These are phyloP conservation scores for Pogonomyrmex barbatus DNA, from an alignment of 1,140 invertebrate species.

Conservation along the genomic window DNA sequence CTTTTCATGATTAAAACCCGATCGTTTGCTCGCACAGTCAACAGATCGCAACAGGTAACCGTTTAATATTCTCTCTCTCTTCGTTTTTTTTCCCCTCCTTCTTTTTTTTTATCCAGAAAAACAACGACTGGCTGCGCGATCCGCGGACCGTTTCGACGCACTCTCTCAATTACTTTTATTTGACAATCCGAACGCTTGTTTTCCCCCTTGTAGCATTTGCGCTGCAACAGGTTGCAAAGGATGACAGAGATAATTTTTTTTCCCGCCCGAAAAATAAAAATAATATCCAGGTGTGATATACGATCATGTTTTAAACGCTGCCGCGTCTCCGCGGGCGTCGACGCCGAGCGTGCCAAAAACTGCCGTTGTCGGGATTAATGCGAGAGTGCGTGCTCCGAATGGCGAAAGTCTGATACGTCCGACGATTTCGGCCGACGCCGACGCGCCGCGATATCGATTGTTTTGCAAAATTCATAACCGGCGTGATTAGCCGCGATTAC, in stretches of 20 bases:
- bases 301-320: slow-evolving; percentile 53
- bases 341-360: slow-evolving; percentile 8
- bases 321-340: slow-evolving; percentile 25
- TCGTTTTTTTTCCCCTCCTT: not conserved
- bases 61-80: slow-evolving; percentile 58
- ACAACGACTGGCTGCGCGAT: slow-evolving; percentile 59
- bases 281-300: slow-evolving; percentile 56
- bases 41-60: slow-evolving; percentile 64
- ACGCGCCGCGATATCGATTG: not conserved
- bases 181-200: slow-evolving; percentile 67
- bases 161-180: slow-evolving; percentile 64
- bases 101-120: slow-evolving; percentile 58
- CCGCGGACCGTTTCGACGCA: slow-evolving; percentile 61
- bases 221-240: slow-evolving; percentile 70
- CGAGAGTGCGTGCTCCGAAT: not conserved
- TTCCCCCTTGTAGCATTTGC: slow-evolving; percentile 75
- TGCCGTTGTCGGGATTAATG: slow-evolving; percentile 45
- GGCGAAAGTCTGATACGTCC: not conserved
- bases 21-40: slow-evolving; percentile 55
- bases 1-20: slow-evolving; percentile 58
- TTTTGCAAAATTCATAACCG: not conserved
- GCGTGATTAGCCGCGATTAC: not conserved
- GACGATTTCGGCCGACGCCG: not conserved
- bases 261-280: slow-evolving; percentile 57
- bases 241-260: slow-evolving; percentile 62